Evolutionary conservation across 2,113 vertebrate species (phyloP).

Genomic region (Rattus rattus): DNA sequence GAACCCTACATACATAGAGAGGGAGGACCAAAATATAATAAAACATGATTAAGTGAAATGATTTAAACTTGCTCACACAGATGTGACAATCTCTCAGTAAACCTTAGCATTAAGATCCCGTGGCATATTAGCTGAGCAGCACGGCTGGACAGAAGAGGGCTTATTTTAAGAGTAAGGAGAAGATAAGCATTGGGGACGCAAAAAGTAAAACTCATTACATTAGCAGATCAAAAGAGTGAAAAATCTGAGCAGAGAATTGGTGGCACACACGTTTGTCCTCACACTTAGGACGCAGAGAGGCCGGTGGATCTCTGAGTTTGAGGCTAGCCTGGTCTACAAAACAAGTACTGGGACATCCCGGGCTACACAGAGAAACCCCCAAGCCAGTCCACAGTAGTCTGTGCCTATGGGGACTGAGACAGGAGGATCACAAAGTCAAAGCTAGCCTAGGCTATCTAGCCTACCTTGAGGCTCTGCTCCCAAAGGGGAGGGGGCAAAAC

Average conservation of each 20-base stretch:
- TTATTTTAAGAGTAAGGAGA: slow-evolving; percentile 22
- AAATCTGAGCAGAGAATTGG: not conserved
- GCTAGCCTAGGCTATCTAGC: not conserved
- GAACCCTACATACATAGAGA: not conserved
- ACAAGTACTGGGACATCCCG: not conserved
- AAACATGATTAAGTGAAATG: not conserved
- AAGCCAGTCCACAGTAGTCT: not conserved
- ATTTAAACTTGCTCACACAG: slow-evolving; percentile 26
- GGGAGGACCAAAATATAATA: not conserved
- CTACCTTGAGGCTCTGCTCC: not conserved
- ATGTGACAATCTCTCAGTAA: not conserved
- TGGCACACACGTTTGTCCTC: not conserved
- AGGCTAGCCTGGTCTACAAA: not conserved
- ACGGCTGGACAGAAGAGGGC: not conserved
- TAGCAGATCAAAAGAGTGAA: slow-evolving; percentile 38
- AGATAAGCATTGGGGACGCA: not conserved
- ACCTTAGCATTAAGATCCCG: not conserved
- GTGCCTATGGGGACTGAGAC: not conserved
- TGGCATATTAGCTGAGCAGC: not conserved
- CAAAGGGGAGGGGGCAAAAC: not conserved
- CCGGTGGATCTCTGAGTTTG: not conserved
- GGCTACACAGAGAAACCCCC: not conserved
- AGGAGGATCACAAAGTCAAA: not conserved
- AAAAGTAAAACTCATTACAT: slow-evolving; percentile 1
- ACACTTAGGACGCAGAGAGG: not conserved